Evolutionary conservation across 2,113 vertebrate genomes (phyloP).

Genomic region (Dipodomys spectabilis): DNA sequence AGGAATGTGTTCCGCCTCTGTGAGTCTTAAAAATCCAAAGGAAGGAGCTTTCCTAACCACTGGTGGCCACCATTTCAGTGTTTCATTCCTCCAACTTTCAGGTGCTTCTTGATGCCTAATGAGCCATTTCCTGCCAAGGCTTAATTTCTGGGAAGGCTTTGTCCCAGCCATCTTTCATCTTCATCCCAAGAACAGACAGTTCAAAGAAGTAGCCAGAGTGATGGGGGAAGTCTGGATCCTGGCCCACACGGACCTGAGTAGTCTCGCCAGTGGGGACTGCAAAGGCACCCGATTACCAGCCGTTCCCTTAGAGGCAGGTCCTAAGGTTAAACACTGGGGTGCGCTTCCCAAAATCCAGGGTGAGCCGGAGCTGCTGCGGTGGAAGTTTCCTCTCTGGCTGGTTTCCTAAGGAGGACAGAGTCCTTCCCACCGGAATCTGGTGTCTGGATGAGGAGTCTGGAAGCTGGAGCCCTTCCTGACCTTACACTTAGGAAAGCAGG

Average conservation of each 20-base stretch:
- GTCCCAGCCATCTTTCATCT: not conserved
- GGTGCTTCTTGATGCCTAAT: not conserved
- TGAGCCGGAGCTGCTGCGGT: rapidly evolving
- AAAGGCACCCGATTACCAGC: not conserved
- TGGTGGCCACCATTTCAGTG: rapidly evolving
- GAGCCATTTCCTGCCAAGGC: not conserved
- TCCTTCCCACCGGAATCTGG: not conserved
- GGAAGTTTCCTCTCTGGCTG: not conserved
- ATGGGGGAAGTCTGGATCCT: not conserved
- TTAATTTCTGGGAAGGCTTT: conserved; percentile 20
- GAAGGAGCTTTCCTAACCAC: not conserved
- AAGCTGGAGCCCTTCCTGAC: too few species aligned
- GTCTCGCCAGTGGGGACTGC: not conserved
- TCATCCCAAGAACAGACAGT: not conserved
- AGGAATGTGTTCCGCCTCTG: not conserved
- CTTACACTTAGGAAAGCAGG: not conserved
- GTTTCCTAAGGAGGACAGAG: not conserved
- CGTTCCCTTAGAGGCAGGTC: not conserved
- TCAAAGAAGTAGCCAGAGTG: not conserved
- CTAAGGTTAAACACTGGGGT: not conserved
- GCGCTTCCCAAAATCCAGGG: not conserved
- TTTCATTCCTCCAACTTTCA: not conserved
- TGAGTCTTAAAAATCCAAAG: not conserved
- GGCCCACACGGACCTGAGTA: not conserved
- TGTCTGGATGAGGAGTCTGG: not conserved